These are phyloP conservation scores for Tichodroma muraria DNA, from an alignment of 2,113 vertebrate genomes.

Conservation along the genomic window DNA sequence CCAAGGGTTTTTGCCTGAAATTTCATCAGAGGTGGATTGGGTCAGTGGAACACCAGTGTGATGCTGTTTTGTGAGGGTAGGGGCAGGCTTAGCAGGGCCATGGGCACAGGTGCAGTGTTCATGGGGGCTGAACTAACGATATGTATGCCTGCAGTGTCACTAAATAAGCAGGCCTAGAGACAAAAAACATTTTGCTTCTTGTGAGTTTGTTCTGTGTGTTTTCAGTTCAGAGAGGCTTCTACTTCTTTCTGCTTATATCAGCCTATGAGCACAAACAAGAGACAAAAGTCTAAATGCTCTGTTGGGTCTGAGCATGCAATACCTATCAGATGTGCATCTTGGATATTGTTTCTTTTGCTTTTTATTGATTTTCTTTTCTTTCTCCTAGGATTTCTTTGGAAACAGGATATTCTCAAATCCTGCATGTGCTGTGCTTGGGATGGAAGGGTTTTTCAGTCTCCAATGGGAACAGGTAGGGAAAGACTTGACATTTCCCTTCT, in stretches of 20 bases:
- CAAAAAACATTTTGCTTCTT: neutral
- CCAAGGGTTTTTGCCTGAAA: neutral
- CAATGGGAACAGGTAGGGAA: neutral
- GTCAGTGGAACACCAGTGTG: neutral
- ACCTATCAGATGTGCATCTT: neutral
- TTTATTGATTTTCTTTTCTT: neutral
- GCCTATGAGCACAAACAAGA: neutral
- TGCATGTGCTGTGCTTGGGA: fast-evolving
- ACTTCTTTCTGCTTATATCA: neutral
- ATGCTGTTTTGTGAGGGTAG: neutral
- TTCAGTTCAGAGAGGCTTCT: neutral
- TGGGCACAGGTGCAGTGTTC: neutral
- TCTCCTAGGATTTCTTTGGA: neutral
- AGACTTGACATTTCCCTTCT: neutral
- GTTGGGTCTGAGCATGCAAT: neutral
- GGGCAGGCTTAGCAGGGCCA: neutral
- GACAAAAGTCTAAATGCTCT: neutral
- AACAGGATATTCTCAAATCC: neutral
- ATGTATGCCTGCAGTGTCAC: neutral
- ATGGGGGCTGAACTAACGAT: neutral
- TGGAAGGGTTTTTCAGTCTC: neutral
- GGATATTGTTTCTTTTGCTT: neutral
- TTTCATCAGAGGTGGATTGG: neutral
- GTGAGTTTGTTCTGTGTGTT: neutral
- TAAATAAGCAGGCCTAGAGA: neutral